Evolutionary conservation across 2,888 invertebrate species (phyloP).

Genomic region (Ichneumoninae sp.): DNA sequence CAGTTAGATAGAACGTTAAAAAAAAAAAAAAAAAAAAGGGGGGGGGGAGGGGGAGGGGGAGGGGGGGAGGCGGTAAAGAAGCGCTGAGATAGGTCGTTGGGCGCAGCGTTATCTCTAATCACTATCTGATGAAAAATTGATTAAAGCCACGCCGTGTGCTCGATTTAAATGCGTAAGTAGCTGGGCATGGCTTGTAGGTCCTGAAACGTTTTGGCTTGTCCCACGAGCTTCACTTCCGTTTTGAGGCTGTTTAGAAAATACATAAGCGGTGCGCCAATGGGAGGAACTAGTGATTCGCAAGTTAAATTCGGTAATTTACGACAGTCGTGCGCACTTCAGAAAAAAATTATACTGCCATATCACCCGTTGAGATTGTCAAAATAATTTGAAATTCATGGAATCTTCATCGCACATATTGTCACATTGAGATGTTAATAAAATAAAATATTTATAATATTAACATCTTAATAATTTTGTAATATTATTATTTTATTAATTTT

Average conservation of each 20-base stretch:
- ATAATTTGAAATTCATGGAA: neutral
- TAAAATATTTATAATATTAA: neutral
- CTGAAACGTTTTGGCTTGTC: conserved; percentile 20
- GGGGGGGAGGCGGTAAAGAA: no score
- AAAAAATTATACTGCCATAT: neutral
- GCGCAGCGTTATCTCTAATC: conserved; percentile 48
- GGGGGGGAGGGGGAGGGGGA: no score
- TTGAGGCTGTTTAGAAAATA: neutral
- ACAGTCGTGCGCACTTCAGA: neutral
- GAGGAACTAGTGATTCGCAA: neutral
- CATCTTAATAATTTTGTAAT: no score
- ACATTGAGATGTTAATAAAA: neutral
- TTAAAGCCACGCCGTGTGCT: conserved; percentile 33
- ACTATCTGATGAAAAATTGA: conserved; percentile 54
- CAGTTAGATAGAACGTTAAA: conserved; percentile 7
- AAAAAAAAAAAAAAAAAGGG: conserved; percentile 17
- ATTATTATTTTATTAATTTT: no score
- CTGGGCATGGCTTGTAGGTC: neutral
- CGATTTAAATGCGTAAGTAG: conserved; percentile 27
- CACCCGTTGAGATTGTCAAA: neutral
- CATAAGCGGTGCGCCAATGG: neutral
- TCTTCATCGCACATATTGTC: neutral
- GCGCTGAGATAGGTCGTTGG: conserved; percentile 30
- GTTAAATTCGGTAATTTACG: neutral
- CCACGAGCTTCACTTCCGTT: conserved; percentile 36